phyloP scores from a whole-genome alignment of 2,113 vertebrate species.

The Mobula hypostoma region DNA sequence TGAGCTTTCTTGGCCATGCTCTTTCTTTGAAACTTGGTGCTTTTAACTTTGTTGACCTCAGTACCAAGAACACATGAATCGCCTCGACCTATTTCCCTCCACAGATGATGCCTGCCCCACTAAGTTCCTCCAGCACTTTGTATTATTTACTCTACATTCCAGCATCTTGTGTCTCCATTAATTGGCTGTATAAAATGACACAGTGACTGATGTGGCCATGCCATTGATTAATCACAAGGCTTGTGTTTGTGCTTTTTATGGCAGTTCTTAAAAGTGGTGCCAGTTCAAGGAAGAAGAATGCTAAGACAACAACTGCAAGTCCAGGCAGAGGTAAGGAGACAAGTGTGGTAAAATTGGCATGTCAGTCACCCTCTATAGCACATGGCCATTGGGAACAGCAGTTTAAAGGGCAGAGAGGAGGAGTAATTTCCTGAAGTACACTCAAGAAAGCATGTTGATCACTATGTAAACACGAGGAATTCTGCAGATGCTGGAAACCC shows the following conservation, averaged over 20 bases:
- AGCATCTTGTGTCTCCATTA: not conserved
- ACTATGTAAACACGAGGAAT: too few relatives aligned
- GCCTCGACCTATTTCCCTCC: too few relatives aligned
- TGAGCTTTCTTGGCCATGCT: too few relatives aligned
- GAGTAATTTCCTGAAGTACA: not conserved
- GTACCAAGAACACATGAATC: too few relatives aligned
- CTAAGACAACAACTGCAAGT: slow-evolving; percentile 16
- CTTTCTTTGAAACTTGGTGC: too few relatives aligned
- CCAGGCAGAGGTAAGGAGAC: slow-evolving; percentile 10
- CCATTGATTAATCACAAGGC: not conserved
- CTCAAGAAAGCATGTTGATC: not conserved
- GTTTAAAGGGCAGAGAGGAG: too few relatives aligned
- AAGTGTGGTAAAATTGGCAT: not conserved
- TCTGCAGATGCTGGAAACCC: too few relatives aligned
- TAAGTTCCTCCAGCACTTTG: too few relatives aligned
- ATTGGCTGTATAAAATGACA: not conserved
- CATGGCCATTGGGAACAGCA: too few relatives aligned
- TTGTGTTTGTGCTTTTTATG: slow-evolving; percentile 9
- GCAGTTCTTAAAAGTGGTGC: slow-evolving; percentile 7
- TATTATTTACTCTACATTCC: too few relatives aligned
- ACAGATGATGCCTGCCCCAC: too few relatives aligned
- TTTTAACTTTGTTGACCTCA: too few relatives aligned
- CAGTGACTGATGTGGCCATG: not conserved
- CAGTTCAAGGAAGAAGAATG: not conserved
- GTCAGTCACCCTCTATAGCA: not conserved